Evolutionary conservation across 2,888 invertebrate genomes (phyloP), one percentile per base, ranked within the genome.

Genomic region (Lysandra coridon): DNA sequence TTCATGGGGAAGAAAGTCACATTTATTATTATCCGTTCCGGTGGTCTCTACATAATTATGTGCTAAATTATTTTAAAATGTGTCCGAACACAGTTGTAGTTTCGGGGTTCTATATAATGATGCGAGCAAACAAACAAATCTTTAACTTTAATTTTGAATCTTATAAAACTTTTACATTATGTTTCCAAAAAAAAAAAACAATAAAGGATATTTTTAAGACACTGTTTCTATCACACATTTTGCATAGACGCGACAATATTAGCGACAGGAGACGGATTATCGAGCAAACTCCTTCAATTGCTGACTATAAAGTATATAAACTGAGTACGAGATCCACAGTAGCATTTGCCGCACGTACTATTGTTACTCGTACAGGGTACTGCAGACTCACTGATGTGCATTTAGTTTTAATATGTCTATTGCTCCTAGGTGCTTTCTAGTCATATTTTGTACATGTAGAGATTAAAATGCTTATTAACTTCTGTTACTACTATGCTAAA

Each of bases 261-360:
- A 49, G 7, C 23, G 23, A 23, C 23, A 75, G 53, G 12, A 44
- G 75, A 75, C 49, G 53, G 75, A 49, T 75, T 53, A 75, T 12
- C 14, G 12, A 14, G 5, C 53, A 30, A 75, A 75, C 53, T 75
- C 53, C 53, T 33, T 75, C 53, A 75, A 75, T 75, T 75, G 49
- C 49, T 49, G 23, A 75, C 53, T 12, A 75, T 49, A 62, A 75
- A 14, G 23, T 49, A 14, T 23, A 75, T 49, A 62, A 75, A 14
- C 44, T 49, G 30, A 17, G 12, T 17, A n/a, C 74, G 44, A 14
- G 74, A 44, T 33, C 7, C 30, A 33, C 30, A 73, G 14, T 64
- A 23, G 12, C 30, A 69, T 37, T 69, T 17, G 33, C 4, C 33
- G 30, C 33, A 69, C 69, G 69, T 69, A 37, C 69, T 33, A 33